Conservation (phyloP, 2,888 invertebrate species). For the Limnephilus rhombicus region DNA sequence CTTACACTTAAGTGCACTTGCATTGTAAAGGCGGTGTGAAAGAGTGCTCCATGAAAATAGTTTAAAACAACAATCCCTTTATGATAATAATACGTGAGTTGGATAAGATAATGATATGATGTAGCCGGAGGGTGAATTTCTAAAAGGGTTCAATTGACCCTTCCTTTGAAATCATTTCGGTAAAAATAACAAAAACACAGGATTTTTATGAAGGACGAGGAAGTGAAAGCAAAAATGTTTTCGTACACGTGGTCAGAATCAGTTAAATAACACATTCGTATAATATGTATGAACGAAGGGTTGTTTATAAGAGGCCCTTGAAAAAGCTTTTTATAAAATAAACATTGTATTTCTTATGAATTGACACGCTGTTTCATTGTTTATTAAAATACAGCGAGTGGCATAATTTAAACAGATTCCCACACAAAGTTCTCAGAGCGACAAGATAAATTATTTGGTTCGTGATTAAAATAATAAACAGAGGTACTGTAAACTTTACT, state of each 20-base stretch:
- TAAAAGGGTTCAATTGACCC: not conserved
- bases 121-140: not conserved
- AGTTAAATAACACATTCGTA: not conserved
- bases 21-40: not conserved
- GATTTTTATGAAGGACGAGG: not conserved
- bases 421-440: not conserved
- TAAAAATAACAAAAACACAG: not conserved
- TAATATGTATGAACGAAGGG: not conserved
- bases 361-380: not conserved
- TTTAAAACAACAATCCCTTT: not conserved
- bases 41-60: not conserved
- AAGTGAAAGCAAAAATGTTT: not conserved
- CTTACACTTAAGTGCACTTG: not conserved
- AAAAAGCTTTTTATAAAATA: not conserved
- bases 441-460: not conserved
- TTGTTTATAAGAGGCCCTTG: not conserved
- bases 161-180: not conserved
- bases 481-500: not conserved
- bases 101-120: not conserved
- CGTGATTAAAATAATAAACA: constrained; percentile 20
- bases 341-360: not conserved
- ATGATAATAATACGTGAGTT: not conserved
- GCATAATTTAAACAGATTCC: not conserved
- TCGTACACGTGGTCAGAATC: not conserved
- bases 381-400: not conserved